A percentile compares a stretch with the other conserved stretches of the same genome.
These are phyloP conservation scores for Luidia sarsii DNA, from an alignment of 53 echinoderm and acorn worm species.

Conservation along the genomic window DNA sequence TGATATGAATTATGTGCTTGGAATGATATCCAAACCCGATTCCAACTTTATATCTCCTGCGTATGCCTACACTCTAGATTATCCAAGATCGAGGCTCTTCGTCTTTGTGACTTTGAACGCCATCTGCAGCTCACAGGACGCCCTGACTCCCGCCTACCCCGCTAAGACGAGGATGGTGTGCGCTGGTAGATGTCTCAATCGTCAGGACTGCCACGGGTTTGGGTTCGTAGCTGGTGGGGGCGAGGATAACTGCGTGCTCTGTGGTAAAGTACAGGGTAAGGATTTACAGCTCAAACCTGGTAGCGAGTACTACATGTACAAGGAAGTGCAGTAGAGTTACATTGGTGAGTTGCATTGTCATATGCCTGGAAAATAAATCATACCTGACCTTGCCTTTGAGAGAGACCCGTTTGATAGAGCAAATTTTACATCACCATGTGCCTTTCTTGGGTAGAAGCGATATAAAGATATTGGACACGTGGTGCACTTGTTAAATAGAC, in stretches of 20 bases:
- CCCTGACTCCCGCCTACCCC: not conserved
- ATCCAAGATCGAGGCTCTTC: not conserved
- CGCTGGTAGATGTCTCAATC: constrained; percentile 1
- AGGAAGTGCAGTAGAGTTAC: too few relatives aligned
- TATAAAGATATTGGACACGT: too few relatives aligned
- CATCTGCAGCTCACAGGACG: not conserved
- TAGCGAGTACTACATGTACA: constrained; percentile 12
- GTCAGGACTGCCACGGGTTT: too few relatives aligned
- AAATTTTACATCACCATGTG: too few relatives aligned
- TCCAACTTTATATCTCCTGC: not conserved
- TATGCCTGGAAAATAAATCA: too few relatives aligned
- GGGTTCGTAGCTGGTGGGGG: not conserved
- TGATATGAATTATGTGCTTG: not conserved
- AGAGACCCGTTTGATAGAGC: too few relatives aligned
- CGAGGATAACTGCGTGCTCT: constrained; percentile 2
- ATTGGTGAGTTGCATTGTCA: too few relatives aligned
- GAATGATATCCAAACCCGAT: not conserved
- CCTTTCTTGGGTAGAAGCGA: too few relatives aligned
- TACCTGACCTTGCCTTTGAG: too few relatives aligned
- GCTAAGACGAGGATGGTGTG: not conserved
- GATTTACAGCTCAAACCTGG: not conserved
- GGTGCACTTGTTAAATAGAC: too few relatives aligned
- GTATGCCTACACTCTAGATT: not conserved
- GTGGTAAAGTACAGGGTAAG: not conserved
- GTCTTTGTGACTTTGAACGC: not conserved